These are phyloP conservation scores for Catharus minimus DNA, from an alignment of 2,113 vertebrate species.

Conservation along the genomic window DNA sequence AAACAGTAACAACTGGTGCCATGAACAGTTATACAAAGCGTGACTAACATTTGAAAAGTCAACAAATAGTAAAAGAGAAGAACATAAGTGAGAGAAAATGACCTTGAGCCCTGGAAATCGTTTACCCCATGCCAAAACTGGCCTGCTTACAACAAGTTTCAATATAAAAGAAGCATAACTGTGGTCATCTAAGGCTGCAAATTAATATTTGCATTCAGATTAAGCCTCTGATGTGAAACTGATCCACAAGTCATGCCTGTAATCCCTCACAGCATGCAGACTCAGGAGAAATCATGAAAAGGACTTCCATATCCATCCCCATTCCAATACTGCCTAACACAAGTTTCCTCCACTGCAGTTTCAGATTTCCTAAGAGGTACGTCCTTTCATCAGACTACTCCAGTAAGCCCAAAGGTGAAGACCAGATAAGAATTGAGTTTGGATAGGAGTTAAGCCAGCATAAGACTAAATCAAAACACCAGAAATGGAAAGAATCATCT, in stretches of 20 bases:
- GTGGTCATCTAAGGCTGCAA: not conserved
- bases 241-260: not conserved
- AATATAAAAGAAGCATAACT: not conserved
- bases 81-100: not conserved
- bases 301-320: not conserved
- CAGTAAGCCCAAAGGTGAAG: not conserved
- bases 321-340: not conserved
- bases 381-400: not conserved
- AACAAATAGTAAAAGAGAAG: constrained; percentile 6
- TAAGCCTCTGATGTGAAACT: not conserved
- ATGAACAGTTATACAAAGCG: not conserved
- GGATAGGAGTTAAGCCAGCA: not conserved
- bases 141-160: not conserved
- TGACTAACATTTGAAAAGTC: constrained; percentile 10
- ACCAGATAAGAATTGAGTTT: not conserved
- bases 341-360: not conserved
- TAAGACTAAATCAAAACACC: not conserved
- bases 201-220: not conserved
- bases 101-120: not conserved
- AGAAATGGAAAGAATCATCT: not conserved
- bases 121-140: not conserved
- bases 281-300: not conserved
- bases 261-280: not conserved
- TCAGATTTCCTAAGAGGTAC: not conserved
- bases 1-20: constrained; percentile 19